Conservation (phyloP, 2,113 vertebrate genomes). For the Delphinapterus leucas region DNA sequence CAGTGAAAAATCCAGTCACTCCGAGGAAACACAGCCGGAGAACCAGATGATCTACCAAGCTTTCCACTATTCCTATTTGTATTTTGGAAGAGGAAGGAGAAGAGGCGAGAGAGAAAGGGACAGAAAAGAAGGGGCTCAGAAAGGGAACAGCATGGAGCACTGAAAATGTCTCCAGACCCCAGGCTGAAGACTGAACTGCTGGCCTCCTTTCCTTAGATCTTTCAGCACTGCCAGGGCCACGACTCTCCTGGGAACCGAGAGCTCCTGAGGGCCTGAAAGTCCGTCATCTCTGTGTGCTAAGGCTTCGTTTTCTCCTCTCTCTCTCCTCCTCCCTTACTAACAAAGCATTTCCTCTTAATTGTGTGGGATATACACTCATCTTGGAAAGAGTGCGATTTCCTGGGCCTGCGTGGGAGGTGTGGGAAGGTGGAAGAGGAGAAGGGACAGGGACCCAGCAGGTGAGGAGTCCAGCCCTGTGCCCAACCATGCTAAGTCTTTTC, state of each 20-base stretch:
- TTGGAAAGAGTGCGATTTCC: neutral
- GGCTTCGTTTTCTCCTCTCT: neutral
- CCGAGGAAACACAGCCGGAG: neutral
- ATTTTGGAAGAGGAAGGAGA: neutral
- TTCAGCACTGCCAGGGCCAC: fast-evolving
- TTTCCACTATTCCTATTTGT: neutral
- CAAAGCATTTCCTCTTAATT: neutral
- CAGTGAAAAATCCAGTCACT: neutral
- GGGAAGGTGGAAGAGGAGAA: neutral
- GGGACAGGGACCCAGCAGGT: too few species aligned
- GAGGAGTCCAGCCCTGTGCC: neutral
- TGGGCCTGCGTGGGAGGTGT: fast-evolving
- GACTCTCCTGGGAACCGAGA: fast-evolving
- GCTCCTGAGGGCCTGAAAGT: neutral
- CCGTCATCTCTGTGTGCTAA: fast-evolving
- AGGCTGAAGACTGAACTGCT: fast-evolving
- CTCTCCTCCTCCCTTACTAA: neutral
- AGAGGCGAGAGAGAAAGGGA: neutral
- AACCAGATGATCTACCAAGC: neutral
- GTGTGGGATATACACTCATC: fast-evolving
- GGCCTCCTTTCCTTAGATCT: neutral
- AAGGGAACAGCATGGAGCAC: neutral
- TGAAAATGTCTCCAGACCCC: fast-evolving
- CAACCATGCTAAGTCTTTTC: neutral
- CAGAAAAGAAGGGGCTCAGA: neutral